Evolutionary conservation across 2,797 vertebrate species (phyloP).

Genomic region (Euthynnus affinis): DNA sequence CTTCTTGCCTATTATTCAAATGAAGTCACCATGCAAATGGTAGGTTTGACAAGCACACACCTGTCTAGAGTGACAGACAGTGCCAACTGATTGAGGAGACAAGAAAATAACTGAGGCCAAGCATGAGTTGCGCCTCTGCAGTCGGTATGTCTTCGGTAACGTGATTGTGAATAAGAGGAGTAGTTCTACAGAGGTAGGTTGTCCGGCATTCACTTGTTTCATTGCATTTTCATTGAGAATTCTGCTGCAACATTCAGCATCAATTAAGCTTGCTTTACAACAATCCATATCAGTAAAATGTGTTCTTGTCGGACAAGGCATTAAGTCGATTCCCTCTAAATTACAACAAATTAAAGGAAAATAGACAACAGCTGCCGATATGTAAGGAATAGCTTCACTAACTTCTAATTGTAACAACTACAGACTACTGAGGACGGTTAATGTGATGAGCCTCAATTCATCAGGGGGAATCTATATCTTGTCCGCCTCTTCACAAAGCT

Average conservation of each 20-base stretch:
- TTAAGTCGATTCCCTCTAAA: conserved; percentile 81
- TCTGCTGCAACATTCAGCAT: conserved; percentile 67
- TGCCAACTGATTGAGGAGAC: conserved; percentile 42
- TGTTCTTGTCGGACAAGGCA: conserved; percentile 72
- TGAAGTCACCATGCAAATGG: conserved; percentile 67
- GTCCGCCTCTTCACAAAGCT: conserved; percentile 35
- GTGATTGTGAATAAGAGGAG: conserved; percentile 29
- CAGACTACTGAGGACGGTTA: conserved; percentile 55
- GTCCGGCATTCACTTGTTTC: conserved; percentile 66
- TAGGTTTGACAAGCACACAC: conserved; percentile 63
- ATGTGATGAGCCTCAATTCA: conserved; percentile 59
- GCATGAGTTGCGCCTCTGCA: conserved; percentile 36
- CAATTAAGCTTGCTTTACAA: conserved; percentile 79
- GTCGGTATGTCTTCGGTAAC: conserved; percentile 58
- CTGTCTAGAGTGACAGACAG: conserved; percentile 62
- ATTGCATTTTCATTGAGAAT: conserved; percentile 71
- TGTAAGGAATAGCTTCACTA: conserved; percentile 68
- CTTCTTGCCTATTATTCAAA: conserved; percentile 77
- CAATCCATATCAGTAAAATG: conserved; percentile 80
- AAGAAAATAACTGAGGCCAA: conserved; percentile 45
- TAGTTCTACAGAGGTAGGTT: conserved; percentile 13
- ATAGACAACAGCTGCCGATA: conserved; percentile 77
- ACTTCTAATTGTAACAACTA: conserved; percentile 70
- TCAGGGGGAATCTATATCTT: conserved; percentile 42
- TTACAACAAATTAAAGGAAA: conserved; percentile 81